Evolutionary conservation across 2,797 vertebrate species (phyloP).

Genomic region (Cirrhinus molitorella): DNA sequence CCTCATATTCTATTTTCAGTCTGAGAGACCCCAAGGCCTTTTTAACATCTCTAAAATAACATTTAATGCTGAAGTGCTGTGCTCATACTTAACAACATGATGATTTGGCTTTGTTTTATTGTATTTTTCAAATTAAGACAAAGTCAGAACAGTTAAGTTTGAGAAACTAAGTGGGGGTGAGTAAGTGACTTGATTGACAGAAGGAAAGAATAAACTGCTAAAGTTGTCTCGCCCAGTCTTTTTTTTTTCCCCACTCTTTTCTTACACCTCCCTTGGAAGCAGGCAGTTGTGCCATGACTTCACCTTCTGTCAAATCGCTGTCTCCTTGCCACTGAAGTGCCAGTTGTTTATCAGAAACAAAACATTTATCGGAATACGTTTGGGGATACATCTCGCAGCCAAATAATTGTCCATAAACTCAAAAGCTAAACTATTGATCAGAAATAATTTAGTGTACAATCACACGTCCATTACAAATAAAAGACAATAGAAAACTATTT

Average conservation of each 20-base stretch:
- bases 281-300: neutral
- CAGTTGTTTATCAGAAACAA: neutral
- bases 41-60: neutral
- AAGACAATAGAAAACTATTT: neutral
- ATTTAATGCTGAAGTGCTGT: neutral
- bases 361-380: neutral
- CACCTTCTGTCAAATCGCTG: neutral
- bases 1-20: neutral
- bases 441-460: neutral
- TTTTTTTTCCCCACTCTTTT: neutral
- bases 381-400: neutral
- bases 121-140: conserved; percentile 4
- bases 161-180: neutral
- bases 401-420: neutral
- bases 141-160: neutral
- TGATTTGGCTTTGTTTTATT: neutral
- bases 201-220: conserved; percentile 29
- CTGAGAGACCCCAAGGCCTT: neutral
- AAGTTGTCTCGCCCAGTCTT: conserved; percentile 33
- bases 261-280: neutral
- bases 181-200: neutral
- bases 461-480: neutral
- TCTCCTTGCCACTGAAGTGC: neutral
- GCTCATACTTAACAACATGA: neutral
- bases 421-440: neutral